Conservation (phyloP, 35 echinoderm and acorn worm genomes). For the Anneissia japonica region DNA sequence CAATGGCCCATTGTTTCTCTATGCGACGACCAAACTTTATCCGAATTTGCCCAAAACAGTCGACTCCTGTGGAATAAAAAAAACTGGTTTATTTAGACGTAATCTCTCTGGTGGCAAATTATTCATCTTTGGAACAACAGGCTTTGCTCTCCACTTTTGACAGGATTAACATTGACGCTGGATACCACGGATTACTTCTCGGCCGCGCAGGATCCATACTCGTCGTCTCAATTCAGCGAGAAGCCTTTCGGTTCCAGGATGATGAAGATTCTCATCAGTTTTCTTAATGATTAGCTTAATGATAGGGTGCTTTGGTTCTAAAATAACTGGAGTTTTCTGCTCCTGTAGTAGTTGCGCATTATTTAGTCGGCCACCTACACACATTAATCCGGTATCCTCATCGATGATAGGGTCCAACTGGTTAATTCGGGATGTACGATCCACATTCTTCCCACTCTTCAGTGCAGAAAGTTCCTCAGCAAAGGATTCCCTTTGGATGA, state of each 20-base stretch:
- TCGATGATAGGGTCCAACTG: background rate
- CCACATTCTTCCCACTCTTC: too few species aligned
- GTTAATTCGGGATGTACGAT: background rate
- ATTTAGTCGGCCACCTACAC: background rate
- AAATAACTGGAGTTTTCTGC: background rate
- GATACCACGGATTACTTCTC: background rate
- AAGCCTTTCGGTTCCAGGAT: too few species aligned
- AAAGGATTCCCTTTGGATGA: background rate
- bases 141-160: slow-evolving; percentile 19
- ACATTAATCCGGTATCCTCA: background rate
- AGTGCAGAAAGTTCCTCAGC: background rate
- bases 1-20: slow-evolving; percentile 12
- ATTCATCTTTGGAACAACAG: slow-evolving; percentile 21
- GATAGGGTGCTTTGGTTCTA: background rate
- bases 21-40: slow-evolving; percentile 19
- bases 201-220: slow-evolving; percentile 28
- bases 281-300: background rate
- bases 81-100: slow-evolving; percentile 28
- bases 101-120: slow-evolving; percentile 39
- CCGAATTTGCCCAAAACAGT: background rate
- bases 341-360: background rate
- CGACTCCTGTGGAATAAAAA: slow-evolving; percentile 15
- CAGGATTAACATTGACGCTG: slow-evolving; percentile 20
- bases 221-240: background rate
- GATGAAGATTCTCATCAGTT: background rate